Percentiles rank a stretch among this genome's conserved stretches.
These are phyloP conservation scores for Oncorhynchus masou DNA, from an alignment of 2,113 vertebrate genomes.

Conservation along the genomic window DNA sequence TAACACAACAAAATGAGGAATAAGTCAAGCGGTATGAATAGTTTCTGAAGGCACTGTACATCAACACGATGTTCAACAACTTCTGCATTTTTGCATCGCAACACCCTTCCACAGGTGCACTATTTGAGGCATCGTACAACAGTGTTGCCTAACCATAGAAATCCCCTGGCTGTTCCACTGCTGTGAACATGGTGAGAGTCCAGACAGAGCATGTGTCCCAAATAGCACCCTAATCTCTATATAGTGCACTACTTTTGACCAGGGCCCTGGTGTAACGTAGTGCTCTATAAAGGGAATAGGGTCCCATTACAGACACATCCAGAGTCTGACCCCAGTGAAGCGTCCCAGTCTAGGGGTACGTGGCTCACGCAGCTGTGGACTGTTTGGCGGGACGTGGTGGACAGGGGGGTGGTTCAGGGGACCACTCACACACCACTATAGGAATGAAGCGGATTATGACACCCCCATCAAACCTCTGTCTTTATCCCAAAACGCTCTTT, in stretches of 20 bases:
- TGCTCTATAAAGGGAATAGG: too few relatives aligned
- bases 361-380: neutral
- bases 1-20: too few relatives aligned
- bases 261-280: too few relatives aligned
- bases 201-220: neutral
- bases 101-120: too few relatives aligned
- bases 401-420: neutral
- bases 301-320: too few relatives aligned
- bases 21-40: too few relatives aligned
- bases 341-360: neutral
- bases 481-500: conserved; percentile 39
- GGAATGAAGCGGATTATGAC: conserved; percentile 33
- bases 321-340: neutral
- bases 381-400: too few relatives aligned
- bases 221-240: too few relatives aligned
- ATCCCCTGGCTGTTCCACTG: neutral
- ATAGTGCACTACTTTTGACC: too few relatives aligned
- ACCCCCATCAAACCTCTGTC: conserved; percentile 39
- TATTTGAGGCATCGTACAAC: neutral
- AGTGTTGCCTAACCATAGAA: neutral
- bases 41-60: neutral
- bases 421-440: conserved; percentile 34
- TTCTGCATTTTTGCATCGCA: too few relatives aligned
- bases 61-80: neutral
- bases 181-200: neutral